Evolutionary conservation across 2,113 vertebrate genomes (phyloP), one percentile per base, ranked within the genome.

Genomic region (Notarius lentiginosus): DNA sequence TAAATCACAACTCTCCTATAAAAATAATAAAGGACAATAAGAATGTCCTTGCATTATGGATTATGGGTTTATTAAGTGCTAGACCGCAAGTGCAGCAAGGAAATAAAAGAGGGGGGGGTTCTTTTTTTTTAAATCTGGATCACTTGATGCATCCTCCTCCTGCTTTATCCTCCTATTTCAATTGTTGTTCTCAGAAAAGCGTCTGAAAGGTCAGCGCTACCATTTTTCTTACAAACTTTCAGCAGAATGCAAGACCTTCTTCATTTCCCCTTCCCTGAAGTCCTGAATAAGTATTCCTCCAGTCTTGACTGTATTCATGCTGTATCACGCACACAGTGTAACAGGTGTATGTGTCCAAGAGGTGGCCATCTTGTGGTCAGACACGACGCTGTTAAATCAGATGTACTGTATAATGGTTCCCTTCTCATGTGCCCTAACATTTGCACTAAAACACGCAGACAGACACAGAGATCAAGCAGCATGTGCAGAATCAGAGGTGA

Each of bases 291-390:
- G 49, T 2, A 49, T 30, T 20, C 10, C 82, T 68, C 27, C 49
- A 83, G 82, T 22, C 17, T 68, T 55, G 1, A 68, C 24, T 30
- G 11, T 41, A 61, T 61, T 41, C 41, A 41, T 3, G 41, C 41
- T 41, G 41, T 55, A 51, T 66, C 51, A 5, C 5, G 7, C 17
- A 18, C 8, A 65, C 51, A 22, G 17, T 22, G 65, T 83, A 55
- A 53, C 63, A 70, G 65, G 65, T 56, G 49, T 4, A 27, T 9
- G 41, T 27, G n/a, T 83, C 55, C 30, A 3, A 72, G 53, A 72
- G 77, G 79, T 63, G 86, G 79, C 79, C 86, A 87, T 87, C 68
- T 87, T 87, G 55, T 72, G 79, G 85, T 73, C 79, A 53, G 22
- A 34, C 18, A 17, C 7, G 27, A 41, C 9, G 70, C 51, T 61